Evolutionary conservation across 1,140 invertebrate genomes (phyloP).

Genomic region (Brachystomella parvula): DNA sequence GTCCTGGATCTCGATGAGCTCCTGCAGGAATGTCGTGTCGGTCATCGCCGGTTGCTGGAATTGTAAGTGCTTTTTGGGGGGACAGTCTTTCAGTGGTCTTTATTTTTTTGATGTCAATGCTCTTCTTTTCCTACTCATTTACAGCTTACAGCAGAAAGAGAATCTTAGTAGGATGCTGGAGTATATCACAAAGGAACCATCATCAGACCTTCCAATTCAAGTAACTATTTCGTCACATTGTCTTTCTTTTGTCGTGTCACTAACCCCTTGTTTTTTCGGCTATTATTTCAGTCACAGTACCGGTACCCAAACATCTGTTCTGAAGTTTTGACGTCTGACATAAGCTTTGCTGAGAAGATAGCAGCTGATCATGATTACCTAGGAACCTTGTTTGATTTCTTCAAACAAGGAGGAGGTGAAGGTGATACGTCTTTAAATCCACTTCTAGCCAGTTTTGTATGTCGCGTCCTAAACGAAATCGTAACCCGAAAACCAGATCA

Average conservation of each 20-base stretch:
- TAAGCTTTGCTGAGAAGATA: slow-evolving; percentile 75
- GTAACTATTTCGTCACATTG: slow-evolving; percentile 16
- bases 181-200: slow-evolving; percentile 75
- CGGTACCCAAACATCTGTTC: slow-evolving; percentile 88
- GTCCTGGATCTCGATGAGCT: slow-evolving; percentile 91
- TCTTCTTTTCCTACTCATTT: slow-evolving; percentile 13
- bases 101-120: slow-evolving; percentile 2
- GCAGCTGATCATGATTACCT: slow-evolving; percentile 67
- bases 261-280: background rate
- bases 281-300: slow-evolving; percentile 63
- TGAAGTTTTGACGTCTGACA: slow-evolving; percentile 84
- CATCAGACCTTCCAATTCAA: slow-evolving; percentile 50
- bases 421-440: slow-evolving; percentile 77
- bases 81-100: slow-evolving; percentile 1
- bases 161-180: slow-evolving; percentile 76
- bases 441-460: slow-evolving; percentile 89
- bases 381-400: slow-evolving; percentile 70
- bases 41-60: slow-evolving; percentile 82
- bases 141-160: slow-evolving; percentile 71
- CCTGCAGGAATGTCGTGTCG: slow-evolving; percentile 87
- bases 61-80: slow-evolving; percentile 62
- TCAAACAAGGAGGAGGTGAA: slow-evolving; percentile 73
- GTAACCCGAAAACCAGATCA: slow-evolving; percentile 68
- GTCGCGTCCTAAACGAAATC: slow-evolving; percentile 81
- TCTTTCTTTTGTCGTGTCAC: background rate